Conservation (phyloP, 2,113 vertebrate species). For the Riparia riparia region DNA sequence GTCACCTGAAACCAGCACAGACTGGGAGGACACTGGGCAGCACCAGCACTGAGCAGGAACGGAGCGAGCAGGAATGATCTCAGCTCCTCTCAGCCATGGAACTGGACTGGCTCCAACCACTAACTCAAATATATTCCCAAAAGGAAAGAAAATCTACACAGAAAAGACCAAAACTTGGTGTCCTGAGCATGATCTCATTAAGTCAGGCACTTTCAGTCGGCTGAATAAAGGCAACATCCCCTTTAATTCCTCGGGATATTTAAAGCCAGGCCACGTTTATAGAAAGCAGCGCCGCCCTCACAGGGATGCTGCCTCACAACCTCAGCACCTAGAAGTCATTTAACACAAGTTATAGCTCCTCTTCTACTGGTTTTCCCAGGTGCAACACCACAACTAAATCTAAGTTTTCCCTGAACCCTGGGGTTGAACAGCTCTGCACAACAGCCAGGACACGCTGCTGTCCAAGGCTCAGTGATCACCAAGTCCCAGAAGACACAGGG, state of each 20-base stretch:
- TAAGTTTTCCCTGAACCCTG: not conserved
- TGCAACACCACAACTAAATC: not conserved
- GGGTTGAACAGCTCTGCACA: not conserved
- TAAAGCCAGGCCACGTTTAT: not conserved
- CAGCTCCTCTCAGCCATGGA: not conserved
- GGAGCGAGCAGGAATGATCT: accelerated
- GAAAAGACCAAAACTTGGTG: not conserved
- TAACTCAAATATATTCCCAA: not conserved
- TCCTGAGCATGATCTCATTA: not conserved
- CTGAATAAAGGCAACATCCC: not conserved
- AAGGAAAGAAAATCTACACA: not conserved
- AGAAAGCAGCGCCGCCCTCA: not conserved
- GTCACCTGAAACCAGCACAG: not conserved
- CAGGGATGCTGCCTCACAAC: not conserved
- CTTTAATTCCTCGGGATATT: not conserved
- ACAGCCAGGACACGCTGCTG: not conserved
- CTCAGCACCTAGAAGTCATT: not conserved
- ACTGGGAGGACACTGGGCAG: not conserved
- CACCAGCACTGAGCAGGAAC: not conserved
- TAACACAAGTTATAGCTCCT: not conserved
- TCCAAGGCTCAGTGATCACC: accelerated
- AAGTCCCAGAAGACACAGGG: not conserved
- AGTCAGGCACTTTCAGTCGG: not conserved
- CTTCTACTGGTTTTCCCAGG: not conserved
- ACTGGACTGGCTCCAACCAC: not conserved